Evolutionary conservation across 1,140 invertebrate genomes (phyloP).

Genomic region (Bacillus rossius): DNA sequence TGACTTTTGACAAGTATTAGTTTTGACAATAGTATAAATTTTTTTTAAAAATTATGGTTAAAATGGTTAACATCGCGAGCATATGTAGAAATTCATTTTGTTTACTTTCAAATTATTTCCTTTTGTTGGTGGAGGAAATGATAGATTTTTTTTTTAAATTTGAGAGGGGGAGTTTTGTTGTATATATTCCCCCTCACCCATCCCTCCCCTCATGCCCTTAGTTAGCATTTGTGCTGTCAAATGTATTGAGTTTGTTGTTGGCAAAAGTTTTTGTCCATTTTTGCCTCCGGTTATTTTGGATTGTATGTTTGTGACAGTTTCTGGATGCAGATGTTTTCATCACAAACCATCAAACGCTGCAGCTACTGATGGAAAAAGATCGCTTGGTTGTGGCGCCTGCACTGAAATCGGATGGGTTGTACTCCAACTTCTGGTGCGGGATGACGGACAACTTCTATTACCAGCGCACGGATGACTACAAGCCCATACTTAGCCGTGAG

Average conservation of each 20-base stretch:
- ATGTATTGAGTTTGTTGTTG: background rate
- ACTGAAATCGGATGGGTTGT: slow-evolving; percentile 77
- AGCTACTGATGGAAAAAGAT: slow-evolving; percentile 59
- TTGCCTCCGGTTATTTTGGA: background rate
- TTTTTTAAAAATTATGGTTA: no score
- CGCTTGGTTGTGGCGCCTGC: slow-evolving; percentile 71
- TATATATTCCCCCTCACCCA: no score
- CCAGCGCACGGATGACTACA: slow-evolving; percentile 78
- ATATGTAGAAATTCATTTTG: no score
- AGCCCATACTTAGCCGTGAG: slow-evolving; percentile 68
- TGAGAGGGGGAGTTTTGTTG: no score
- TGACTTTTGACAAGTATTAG: no score
- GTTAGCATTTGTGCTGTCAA: no score
- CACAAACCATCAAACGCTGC: slow-evolving; percentile 63
- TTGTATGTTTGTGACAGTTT: slow-evolving; percentile 56
- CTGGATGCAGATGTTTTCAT: slow-evolving; percentile 86
- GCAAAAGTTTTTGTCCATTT: background rate
- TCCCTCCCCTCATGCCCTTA: no score
- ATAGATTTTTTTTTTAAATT: no score
- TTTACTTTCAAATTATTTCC: no score
- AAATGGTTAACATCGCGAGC: no score
- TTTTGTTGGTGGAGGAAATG: no score
- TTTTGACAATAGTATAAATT: no score
- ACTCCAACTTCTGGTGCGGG: slow-evolving; percentile 96
- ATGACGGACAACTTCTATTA: slow-evolving; percentile 90